Evolutionary conservation across 1,140 invertebrate species (phyloP), one percentile per base, ranked within the genome.

Genomic region (Penaeus indicus): DNA sequence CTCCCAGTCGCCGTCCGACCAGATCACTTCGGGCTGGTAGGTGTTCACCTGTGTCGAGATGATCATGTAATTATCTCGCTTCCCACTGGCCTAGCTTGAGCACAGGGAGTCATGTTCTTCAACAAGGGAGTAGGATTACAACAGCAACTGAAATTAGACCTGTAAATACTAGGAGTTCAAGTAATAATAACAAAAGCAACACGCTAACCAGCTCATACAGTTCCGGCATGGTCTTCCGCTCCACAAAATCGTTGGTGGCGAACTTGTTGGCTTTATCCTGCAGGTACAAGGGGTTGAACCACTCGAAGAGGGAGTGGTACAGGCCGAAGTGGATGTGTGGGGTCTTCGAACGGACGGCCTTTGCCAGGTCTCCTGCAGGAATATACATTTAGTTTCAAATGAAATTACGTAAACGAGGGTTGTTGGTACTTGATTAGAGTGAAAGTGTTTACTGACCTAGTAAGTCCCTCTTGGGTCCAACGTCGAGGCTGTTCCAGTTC

Each of bases 301-400:
- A 98, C 93, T 98, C 97, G 92, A 95, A 98, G 19, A 98, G 91
- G 0, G 97, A 98, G 92, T 98, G 96, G 92, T 98, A 98, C 0
- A 98, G 92, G 1, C 97, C 97, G 93, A 98, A 98, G 91, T 94
- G 95, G 0, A 98, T 91, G 54, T 94, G 91, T 5, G 94, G 84
- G 16, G 84, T 94, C n/a, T 94, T 92, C 10, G 93, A 93, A 89
- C 95, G 94, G 32, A 98, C 94, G 2, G 96, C 95, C n/a, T 93
- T 90, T 0, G 96, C 94, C 10, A 98, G 92, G 90, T 97, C 96
- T 69, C 94, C 95, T 95, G 91, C 54, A 90, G 19, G 1, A n/a
- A 25, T 27, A 54, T 47, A 4, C 60, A 47, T 47, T 47, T 47
- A 13, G 47, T 47, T 47, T 47, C 47, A 0, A 10, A 10, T 47